phyloP scores from a whole-genome alignment of 1,140 invertebrate species.

The Diorhabda elongata region DNA sequence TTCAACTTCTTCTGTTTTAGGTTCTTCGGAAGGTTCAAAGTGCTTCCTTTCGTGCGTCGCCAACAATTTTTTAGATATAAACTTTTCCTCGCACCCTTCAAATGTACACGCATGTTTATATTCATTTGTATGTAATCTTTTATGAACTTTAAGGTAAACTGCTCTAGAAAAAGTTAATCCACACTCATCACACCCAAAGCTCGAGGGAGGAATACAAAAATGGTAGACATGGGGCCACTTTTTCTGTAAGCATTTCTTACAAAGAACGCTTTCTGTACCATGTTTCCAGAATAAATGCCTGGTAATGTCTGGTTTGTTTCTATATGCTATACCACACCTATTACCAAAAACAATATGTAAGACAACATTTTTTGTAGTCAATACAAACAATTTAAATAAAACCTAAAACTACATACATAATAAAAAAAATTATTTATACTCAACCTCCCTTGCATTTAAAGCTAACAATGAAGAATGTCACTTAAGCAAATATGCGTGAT shows the following conservation, averaged over 20 bases:
- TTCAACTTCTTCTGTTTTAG: conserved; percentile 32
- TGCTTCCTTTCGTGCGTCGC: conserved; percentile 62
- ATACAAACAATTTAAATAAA: no score
- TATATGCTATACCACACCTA: conserved; percentile 75
- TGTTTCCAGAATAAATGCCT: conserved; percentile 89
- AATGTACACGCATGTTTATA: conserved; percentile 66
- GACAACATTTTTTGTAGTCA: no score
- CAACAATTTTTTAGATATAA: conserved; percentile 76
- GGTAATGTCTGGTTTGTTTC: conserved; percentile 77
- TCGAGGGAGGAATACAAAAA: conserved; percentile 74
- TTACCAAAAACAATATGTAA: not conserved
- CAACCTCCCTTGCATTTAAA: no score
- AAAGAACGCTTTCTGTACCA: conserved; percentile 78
- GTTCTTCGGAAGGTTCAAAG: conserved; percentile 48
- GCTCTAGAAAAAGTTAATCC: conserved; percentile 67
- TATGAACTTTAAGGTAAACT: conserved; percentile 77
- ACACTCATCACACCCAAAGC: conserved; percentile 78
- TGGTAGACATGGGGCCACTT: conserved; percentile 89
- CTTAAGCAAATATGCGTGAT: no score
- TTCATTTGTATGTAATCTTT: conserved; percentile 67
- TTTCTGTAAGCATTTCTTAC: conserved; percentile 79
- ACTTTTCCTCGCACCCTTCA: conserved; percentile 64
- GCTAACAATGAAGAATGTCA: no score
- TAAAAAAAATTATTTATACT: no score
- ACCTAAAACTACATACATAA: no score